Evolutionary conservation across 2,113 vertebrate genomes (phyloP).

Genomic region (Albula glossodonta): DNA sequence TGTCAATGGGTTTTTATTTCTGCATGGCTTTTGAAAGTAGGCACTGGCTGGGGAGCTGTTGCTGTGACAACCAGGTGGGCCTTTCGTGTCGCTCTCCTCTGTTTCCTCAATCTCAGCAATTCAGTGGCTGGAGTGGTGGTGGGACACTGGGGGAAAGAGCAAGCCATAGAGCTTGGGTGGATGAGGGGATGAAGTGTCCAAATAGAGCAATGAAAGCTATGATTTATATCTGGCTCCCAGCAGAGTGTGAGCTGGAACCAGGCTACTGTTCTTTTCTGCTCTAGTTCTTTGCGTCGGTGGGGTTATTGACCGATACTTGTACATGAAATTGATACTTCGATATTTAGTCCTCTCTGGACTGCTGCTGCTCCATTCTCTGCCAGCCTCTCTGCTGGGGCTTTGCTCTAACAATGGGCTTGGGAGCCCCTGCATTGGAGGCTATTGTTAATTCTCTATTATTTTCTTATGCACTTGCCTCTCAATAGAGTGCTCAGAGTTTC

Average conservation of each 20-base stretch:
- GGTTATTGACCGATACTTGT: slow-evolving; percentile 27
- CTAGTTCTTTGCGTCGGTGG: slow-evolving; percentile 26
- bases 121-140: not conserved
- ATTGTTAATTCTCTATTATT: slow-evolving; percentile 29
- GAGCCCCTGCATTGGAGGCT: slow-evolving; percentile 30
- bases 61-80: slow-evolving; percentile 5
- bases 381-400: slow-evolving; percentile 35
- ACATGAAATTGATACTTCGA: slow-evolving; percentile 44
- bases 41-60: not conserved
- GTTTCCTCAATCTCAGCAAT: not conserved
- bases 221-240: slow-evolving; percentile 32
- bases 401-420: slow-evolving; percentile 48
- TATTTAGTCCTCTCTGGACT: slow-evolving; percentile 34
- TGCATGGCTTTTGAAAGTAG: not conserved
- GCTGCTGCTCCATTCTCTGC: slow-evolving; percentile 32
- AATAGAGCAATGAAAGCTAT: slow-evolving; percentile 30
- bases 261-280: slow-evolving; percentile 40
- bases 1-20: not conserved
- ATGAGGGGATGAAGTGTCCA: slow-evolving; percentile 27
- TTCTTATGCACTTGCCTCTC: slow-evolving; percentile 38
- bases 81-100: not conserved
- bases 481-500: slow-evolving; percentile 40
- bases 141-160: not conserved
- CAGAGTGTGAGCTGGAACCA: slow-evolving; percentile 28
- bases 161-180: not conserved